Base-by-base conservation (phyloP, 1,140 invertebrate genomes). In the Maniola jurtina region DNA sequence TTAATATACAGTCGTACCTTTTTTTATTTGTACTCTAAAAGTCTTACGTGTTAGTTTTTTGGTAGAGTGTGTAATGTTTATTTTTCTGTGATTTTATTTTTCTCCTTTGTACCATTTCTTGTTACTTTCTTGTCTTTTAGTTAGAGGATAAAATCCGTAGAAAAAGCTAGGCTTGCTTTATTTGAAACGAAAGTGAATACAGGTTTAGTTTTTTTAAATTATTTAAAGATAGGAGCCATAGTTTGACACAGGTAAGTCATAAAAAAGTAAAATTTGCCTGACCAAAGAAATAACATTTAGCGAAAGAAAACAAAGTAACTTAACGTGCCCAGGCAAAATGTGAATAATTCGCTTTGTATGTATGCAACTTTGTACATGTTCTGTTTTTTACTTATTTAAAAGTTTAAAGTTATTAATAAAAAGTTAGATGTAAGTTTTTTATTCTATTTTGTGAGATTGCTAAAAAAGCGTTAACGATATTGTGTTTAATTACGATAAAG, bases 1-100 rank as follows among this genome's bases (percentile, higher is more conserved):
- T 74, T 68, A 54, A 58, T 66, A 58, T 66, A 63, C 64, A 76
- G 62, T 65, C 60, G 55, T 70, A 55, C 52, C 52, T 35, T 64
- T 67, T 69, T 68, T 55, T 33, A 34, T 13, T 55, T 55, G 33
- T 55, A 55, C 25, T 55, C 34, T 16, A 50, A 62, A 65, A 61
- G 58, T 65, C 59, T 73, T 71, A 66, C 66, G 64, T 72, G 71
- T 76, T 68, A 75, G 70, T 76, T 64, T 68, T 71, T 55, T 16
- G 33, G 67, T 68, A 65, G 78, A 79, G 76, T 71, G 62, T 81
- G 70, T 84, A 76, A 81, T 77, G 70, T 80, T 83, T 79, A 69
- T 74, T 79, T 82, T 88, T 86, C 83, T 86, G 86, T 86, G 86
- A 88, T 87, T 87, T 76, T 83, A 70, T 76, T 77, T 76, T 61